Conservation (phyloP, 2,888 invertebrate species). For the Caenorhabditis becei region DNA sequence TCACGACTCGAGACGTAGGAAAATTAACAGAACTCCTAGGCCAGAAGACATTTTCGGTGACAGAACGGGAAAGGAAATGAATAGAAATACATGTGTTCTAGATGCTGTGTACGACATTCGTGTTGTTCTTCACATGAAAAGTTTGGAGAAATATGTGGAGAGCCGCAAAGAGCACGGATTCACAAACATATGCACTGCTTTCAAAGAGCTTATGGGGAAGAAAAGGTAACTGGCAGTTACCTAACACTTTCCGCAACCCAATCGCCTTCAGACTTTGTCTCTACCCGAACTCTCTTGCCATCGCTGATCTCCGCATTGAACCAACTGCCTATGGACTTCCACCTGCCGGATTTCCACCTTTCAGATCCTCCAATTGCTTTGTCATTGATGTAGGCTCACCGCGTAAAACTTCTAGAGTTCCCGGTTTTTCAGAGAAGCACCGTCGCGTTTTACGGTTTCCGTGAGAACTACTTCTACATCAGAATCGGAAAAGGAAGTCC, state of each 20-base stretch:
- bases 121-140: constrained; percentile 50
- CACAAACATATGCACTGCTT: constrained; percentile 40
- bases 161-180: constrained; percentile 40
- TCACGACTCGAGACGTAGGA: constrained; percentile 68
- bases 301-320: constrained; percentile 71
- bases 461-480: constrained; percentile 74
- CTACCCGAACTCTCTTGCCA: constrained; percentile 74
- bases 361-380: constrained; percentile 58
- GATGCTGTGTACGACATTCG: constrained; percentile 74
- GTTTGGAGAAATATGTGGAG: constrained; percentile 56
- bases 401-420: too few species aligned
- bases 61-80: not conserved
- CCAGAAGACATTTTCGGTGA: constrained; percentile 74
- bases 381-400: constrained; percentile 66
- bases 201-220: constrained; percentile 31
- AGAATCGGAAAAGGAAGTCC: constrained; percentile 71
- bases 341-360: constrained; percentile 72
- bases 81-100: too few species aligned
- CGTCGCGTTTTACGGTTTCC: constrained; percentile 70
- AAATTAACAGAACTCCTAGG: constrained; percentile 71
- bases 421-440: constrained; percentile 63
- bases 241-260: not conserved
- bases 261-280: constrained; percentile 71
- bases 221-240: constrained; percentile 34
- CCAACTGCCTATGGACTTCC: constrained; percentile 67